Evolutionary conservation across 2,797 vertebrate species (phyloP).

Genomic region (Rhynchonycteris naso): DNA sequence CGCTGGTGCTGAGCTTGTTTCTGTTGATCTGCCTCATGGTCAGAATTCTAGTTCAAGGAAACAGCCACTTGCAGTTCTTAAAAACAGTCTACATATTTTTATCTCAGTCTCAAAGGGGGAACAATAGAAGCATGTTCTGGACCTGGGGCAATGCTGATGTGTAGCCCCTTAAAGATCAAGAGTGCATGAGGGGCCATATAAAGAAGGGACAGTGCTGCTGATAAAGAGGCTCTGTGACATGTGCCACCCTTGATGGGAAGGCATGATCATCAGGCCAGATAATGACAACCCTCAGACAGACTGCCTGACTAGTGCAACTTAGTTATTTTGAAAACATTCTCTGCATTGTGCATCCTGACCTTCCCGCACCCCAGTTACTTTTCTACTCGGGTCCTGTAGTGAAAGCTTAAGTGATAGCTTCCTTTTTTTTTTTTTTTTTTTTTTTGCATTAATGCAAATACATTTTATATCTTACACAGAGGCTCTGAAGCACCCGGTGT

Average conservation of each 20-base stretch:
- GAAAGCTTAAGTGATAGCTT: not conserved
- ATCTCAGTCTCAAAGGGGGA: not conserved
- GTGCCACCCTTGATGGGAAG: too few relatives aligned
- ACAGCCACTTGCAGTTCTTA: not conserved
- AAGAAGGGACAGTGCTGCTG: not conserved
- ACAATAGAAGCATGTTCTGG: not conserved
- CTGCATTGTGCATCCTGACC: not conserved
- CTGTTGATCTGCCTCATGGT: not conserved
- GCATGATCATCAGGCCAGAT: not conserved
- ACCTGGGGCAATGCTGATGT: not conserved
- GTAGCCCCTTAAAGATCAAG: not conserved
- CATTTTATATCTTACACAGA: not conserved
- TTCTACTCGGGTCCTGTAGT: not conserved
- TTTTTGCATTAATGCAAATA: not conserved
- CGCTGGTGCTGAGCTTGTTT: not conserved
- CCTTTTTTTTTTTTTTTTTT: not conserved
- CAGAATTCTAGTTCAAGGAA: not conserved
- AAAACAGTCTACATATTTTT: not conserved
- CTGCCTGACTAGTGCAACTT: too few relatives aligned
- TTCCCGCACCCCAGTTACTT: not conserved
- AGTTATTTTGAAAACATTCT: not conserved
- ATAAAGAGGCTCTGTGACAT: not conserved
- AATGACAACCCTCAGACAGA: rapidly evolving
- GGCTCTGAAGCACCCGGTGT: not conserved
- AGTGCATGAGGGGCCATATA: rapidly evolving